Evolutionary conservation across 1,140 invertebrate genomes (phyloP).

Genomic region (Whitmania pigra): DNA sequence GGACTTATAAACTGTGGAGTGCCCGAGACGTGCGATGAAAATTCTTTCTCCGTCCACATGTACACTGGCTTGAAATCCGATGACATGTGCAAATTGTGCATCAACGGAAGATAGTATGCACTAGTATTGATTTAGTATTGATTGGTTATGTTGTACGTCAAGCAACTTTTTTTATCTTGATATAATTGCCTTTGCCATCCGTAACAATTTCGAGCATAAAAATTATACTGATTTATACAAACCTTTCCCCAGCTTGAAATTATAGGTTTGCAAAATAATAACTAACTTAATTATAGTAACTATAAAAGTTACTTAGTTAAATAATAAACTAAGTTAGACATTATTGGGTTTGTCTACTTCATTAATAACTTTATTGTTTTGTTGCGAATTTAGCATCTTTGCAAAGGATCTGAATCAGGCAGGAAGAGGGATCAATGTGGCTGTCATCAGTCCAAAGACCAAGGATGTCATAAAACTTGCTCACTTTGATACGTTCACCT

Average conservation of each 20-base stretch:
- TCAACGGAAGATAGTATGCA: conserved; percentile 45
- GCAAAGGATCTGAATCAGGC: conserved; percentile 40
- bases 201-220: no score
- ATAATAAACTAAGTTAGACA: no score
- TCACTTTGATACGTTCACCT: conserved; percentile 44
- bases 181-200: no score
- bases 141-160: no score
- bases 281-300: no score
- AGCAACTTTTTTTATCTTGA: no score
- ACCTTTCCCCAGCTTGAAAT: no score
- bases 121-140: no score
- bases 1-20: conserved; percentile 44
- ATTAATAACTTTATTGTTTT: not conserved
- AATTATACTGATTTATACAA: no score
- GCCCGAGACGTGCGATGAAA: conserved; percentile 33
- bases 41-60: conserved; percentile 43
- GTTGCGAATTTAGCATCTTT: conserved; percentile 34
- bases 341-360: not conserved
- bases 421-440: conserved; percentile 45
- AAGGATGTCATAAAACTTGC: conserved; percentile 31
- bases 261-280: no score
- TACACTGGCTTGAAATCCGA: conserved; percentile 44
- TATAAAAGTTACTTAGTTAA: no score
- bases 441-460: conserved; percentile 37
- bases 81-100: conserved; percentile 44